Evolutionary conservation across 2,797 vertebrate genomes (phyloP), one percentile per base, ranked within the genome.

Genomic region (Phataginus tricuspis): DNA sequence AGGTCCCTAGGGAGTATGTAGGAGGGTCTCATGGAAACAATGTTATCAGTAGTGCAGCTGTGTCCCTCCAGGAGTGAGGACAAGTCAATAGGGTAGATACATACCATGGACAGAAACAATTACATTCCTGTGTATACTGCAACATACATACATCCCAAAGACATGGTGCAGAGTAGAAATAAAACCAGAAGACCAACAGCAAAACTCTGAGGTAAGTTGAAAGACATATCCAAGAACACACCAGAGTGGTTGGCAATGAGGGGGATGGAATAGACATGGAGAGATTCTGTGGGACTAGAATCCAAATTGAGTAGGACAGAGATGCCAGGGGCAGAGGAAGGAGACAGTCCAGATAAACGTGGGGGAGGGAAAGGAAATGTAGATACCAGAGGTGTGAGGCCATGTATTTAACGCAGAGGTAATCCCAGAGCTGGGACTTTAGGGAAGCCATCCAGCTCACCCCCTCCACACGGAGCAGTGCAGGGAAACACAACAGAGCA

Each of bases 371-470:
- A 29, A 19, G 21, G 37, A 23, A 59, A 61, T 23, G n/a, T 64
- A 23, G 39, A n/a, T 59, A 31, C 18, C 57, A 42, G 37, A 34
- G 0, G 0, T 1, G n/a, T 7, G 12, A 71, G 29, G 45, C 69
- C 49, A 2, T 4, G 9, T 42, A n/a, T 10, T n/a, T 4, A 59
- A 66, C 69, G 13, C 53, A 42, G n/a, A 0, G 45, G 5, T 27
- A 15, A 42, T 11, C 45, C 45, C 68, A 42, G 27, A 66, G 49
- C 27, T 6, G 14, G 64, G 21, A 37, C 2, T 53, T 51, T 19
- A 0, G 55, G 42, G 23, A 0, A 1, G 29, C 53, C 3, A 4
- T 37, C 15, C 29, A 1, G 25, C 71, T 31, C 2, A 1, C 15
- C 42, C 10, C 7, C 72, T 37, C 34, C 82, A 25, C 23, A 37